Evolutionary conservation across 2,888 invertebrate genomes (phyloP), one percentile per base, ranked within the genome.

Genomic region (Steinernema hermaphroditum): DNA sequence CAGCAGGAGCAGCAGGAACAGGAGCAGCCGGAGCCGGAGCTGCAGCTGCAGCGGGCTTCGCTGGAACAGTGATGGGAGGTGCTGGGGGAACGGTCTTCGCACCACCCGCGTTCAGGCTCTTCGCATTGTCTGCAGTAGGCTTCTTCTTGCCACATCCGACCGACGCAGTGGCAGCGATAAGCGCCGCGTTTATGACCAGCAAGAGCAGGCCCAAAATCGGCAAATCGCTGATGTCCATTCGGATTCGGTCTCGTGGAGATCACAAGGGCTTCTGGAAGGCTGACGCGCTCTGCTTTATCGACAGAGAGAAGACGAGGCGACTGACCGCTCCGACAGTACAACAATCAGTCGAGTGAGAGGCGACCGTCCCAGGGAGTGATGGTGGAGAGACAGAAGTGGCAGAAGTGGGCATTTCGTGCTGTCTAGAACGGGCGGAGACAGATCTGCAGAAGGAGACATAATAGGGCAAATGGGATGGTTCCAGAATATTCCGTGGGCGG

Each of bases 81-180:
- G 46, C 16, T 6, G 46, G 46, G 16, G 46, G 16, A 19, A 6
- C 22, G 12, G 22, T 6, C 50, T 19, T 50, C 19, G 50, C 12
- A 6, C 22, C 22, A 24, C 22, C 50, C 8, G 19, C 19, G 46
- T 2, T 9, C 22, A 22, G 22, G 50, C 1, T 50, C 1, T 22
- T 50, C 50, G n/a, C 24, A 24, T 9, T 50, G 2, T 19, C 19
- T 2, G 9, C 24, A 2, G 29, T 1, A 16, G 29, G 2, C 32
- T 62, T 62, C 62, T 62, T 62, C 19, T 62, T 62, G 14, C 62
- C 62, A 34, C 62, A 62, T 62, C 62, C 62, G 29, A n/a, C 62
- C 27, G 27, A 16, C 8, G 62, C 32, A 1, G 32, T 32, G 32
- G 2, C 32, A 32, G 27, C 29, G 16, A 54, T 2, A 8, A 27